Evolutionary conservation across 2,113 vertebrate genomes (phyloP).

Genomic region (Catharus minimus): DNA sequence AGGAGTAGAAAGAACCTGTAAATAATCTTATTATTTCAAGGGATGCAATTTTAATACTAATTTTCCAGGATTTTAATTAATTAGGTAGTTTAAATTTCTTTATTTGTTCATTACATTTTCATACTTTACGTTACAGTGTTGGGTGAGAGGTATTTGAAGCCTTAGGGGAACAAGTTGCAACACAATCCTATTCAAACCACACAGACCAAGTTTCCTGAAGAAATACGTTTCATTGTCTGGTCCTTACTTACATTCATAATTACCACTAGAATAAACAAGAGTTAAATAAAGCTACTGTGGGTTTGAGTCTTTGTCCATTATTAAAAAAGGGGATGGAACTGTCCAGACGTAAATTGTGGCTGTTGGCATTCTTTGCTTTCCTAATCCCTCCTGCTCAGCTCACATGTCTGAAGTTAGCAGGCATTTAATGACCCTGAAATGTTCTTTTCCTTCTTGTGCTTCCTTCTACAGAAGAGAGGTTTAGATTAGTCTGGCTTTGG

Average conservation of each 20-base stretch:
- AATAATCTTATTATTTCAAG: slow-evolving; percentile 6
- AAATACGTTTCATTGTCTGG: not conserved
- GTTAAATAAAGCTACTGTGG: slow-evolving; percentile 13
- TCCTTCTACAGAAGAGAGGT: not conserved
- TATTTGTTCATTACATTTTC: slow-evolving; percentile 34
- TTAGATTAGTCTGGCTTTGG: not conserved
- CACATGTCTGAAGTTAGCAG: not conserved
- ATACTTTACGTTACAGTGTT: not conserved
- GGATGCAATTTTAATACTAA: slow-evolving; percentile 25
- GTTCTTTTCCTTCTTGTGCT: not conserved
- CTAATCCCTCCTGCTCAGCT: not conserved
- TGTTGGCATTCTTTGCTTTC: not conserved
- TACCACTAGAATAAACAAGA: slow-evolving; percentile 8
- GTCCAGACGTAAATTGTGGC: not conserved
- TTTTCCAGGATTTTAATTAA: slow-evolving; percentile 41
- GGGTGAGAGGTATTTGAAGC: slow-evolving; percentile 22
- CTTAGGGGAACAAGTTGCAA: slow-evolving; percentile 30
- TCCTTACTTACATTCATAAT: not conserved
- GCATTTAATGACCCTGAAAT: slow-evolving; percentile 1
- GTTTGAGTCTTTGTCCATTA: not conserved
- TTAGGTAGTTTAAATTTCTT: slow-evolving; percentile 23
- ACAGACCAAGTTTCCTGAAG: slow-evolving; percentile 25
- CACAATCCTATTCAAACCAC: slow-evolving; percentile 17
- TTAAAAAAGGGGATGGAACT: not conserved
- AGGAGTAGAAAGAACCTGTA: not conserved